Evolutionary conservation across 2,888 invertebrate species (phyloP).

Genomic region (Nomada lathburiana): DNA sequence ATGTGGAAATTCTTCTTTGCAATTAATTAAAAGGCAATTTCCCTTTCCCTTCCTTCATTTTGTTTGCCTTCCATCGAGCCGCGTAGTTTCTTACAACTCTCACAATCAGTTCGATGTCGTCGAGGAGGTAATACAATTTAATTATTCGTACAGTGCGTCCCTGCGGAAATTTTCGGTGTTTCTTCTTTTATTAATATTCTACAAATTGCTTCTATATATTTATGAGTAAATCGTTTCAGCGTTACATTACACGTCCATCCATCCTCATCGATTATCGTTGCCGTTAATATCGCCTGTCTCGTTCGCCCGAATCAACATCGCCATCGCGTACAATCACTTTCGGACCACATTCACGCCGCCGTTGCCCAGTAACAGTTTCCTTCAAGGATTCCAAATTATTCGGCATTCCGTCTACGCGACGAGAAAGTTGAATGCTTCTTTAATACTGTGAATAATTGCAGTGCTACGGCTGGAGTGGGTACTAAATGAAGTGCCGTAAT

Average conservation of each 20-base stretch:
- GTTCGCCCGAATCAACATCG: conserved; percentile 54
- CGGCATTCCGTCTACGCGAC: background rate
- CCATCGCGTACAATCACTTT: conserved; percentile 42
- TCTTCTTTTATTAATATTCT: background rate
- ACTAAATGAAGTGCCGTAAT: no score
- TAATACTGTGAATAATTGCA: no score
- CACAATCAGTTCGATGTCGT: background rate
- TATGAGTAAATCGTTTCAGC: conserved; percentile 62
- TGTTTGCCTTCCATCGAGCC: conserved; percentile 12
- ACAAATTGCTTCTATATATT: conserved; percentile 48
- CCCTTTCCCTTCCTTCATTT: conserved; percentile 35
- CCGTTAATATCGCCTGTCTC: conserved; percentile 65
- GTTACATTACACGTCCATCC: conserved; percentile 65
- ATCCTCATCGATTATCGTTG: conserved; percentile 71
- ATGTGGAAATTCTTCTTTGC: conserved; percentile 69
- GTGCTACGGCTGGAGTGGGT: no score
- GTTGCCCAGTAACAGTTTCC: conserved; percentile 10
- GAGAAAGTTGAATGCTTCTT: no score
- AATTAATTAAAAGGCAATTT: conserved; percentile 72
- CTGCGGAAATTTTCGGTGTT: background rate
- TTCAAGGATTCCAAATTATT: conserved; percentile 22
- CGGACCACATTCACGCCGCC: conserved; percentile 47
- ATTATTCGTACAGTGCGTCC: background rate
- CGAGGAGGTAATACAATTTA: background rate
- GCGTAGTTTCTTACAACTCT: background rate